phyloP scores from a whole-genome alignment of 2,113 vertebrate genomes.

The Myotis yumanensis region DNA sequence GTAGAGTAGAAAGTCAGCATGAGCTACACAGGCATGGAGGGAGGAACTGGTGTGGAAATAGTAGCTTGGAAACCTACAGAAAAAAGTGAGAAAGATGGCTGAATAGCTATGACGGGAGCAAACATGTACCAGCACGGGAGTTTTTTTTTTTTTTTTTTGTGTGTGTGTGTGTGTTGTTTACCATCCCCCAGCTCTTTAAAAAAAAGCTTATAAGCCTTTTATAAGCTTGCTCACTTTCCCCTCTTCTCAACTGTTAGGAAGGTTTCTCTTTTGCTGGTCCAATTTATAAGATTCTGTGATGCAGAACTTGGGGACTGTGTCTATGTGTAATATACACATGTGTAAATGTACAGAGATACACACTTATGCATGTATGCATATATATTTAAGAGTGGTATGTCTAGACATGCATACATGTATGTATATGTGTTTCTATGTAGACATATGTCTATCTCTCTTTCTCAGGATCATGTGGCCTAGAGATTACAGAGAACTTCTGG shows the following conservation, averaged over 20 bases:
- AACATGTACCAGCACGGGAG: not conserved
- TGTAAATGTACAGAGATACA: not conserved
- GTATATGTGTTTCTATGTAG: not conserved
- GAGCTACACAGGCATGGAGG: not conserved
- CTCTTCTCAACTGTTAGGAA: not conserved
- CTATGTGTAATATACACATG: not conserved
- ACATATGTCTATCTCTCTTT: not conserved
- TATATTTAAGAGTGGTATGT: not conserved
- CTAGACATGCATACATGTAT: not conserved
- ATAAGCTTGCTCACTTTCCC: not conserved
- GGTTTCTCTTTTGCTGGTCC: not conserved
- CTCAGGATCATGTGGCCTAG: not conserved
- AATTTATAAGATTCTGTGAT: not conserved
- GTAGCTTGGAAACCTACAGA: not conserved
- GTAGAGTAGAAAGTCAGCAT: not conserved
- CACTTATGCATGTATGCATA: too few species aligned
- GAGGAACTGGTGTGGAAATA: not conserved
- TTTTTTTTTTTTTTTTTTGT: not conserved
- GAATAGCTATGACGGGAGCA: not conserved
- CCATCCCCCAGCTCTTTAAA: not conserved
- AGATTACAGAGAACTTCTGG: not conserved
- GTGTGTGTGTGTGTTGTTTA: not conserved
- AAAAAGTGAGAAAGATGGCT: not conserved
- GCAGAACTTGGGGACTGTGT: not conserved
- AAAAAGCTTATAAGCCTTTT: not conserved